phyloP scores from a whole-genome alignment of 2,888 invertebrate species.

The Polylopha cassiicola region DNA sequence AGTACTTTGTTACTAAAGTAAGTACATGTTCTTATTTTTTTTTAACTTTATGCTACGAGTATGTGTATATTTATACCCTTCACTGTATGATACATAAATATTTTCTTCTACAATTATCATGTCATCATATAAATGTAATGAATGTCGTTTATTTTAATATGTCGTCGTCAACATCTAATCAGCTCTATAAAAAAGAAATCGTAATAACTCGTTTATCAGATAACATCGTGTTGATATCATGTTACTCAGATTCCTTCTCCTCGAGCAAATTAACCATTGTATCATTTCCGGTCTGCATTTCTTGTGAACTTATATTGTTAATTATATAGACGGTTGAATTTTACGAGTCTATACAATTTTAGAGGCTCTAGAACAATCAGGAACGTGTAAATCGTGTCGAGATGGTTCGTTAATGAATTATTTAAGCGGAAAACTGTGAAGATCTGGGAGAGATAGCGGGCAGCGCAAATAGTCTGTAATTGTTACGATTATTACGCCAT shows the following conservation, averaged over 20 bases:
- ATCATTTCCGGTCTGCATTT: conserved; percentile 28
- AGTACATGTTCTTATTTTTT: too few relatives aligned
- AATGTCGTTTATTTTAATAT: too few relatives aligned
- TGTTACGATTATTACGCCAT: conserved; percentile 52
- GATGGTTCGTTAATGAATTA: conserved; percentile 26
- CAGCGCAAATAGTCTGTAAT: conserved; percentile 45
- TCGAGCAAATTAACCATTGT: conserved; percentile 26
- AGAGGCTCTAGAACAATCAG: conserved; percentile 28
- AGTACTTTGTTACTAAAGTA: too few relatives aligned
- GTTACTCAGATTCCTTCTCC: conserved; percentile 9
- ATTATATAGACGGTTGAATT: conserved; percentile 27
- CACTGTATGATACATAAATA: too few relatives aligned
- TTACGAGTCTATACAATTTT: conserved; percentile 29
- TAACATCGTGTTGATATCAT: conserved; percentile 8
- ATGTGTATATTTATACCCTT: too few relatives aligned
- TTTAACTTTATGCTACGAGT: too few relatives aligned
- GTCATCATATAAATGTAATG: too few relatives aligned
- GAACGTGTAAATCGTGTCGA: conserved; percentile 45
- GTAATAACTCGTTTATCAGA: background rate
- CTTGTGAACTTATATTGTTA: conserved; percentile 30
- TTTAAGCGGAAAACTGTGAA: conserved; percentile 36
- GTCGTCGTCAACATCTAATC: too few relatives aligned
- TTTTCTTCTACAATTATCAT: too few relatives aligned
- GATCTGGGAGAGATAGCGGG: conserved; percentile 37
- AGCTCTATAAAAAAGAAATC: too few relatives aligned